Evolutionary conservation across 2,888 invertebrate genomes (phyloP), one percentile per base, ranked within the genome.

Genomic region (Coremacera marginata): DNA sequence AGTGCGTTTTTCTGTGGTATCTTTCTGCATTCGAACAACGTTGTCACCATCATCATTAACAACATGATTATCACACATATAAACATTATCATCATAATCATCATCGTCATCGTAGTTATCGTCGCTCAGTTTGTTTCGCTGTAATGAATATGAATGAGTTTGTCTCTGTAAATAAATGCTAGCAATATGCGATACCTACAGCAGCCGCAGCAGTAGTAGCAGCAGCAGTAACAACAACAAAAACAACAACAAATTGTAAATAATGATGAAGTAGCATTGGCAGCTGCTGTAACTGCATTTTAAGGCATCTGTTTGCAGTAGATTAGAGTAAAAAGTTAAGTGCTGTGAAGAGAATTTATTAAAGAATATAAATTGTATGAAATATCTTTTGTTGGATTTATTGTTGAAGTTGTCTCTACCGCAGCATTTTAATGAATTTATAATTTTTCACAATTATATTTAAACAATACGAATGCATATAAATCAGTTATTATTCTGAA

Each of bases 81-180:
- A 9, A 25, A 25, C 19, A 19, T 60, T 14, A 60, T 57, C n/a
- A 19, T 19, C 57, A 19, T 44, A 11, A 14, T 44, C 44, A 14
- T 55, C 55, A 22, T 19, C 55, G 22, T 55, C 19, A 55, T 55
- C 9, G 55, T 55, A 22, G 55, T 55, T 22, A 31, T 63, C 63
- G 63, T 63, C 31, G 71, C 71, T 57, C 34, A 19, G 57, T 71
- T 71, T 62, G 62, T 44, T 44, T 72, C 60, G 72, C 25, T 55
- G 72, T 62, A 72, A 72, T 72, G 62, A 72, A 72, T 72, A 72
- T 72, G 72, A 72, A 72, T 72, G 72, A 44, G 62, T 62, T 72
- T 52, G 70, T 70, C 31, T 55, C 44, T 49, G 60, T 44, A 44
- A 49, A 44, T 60, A 62, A 72, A 60, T 60, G 72, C 60, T 44